These are phyloP conservation scores for Bolborhynchus lineola DNA, from an alignment of 2,113 vertebrate species.

Conservation along the genomic window DNA sequence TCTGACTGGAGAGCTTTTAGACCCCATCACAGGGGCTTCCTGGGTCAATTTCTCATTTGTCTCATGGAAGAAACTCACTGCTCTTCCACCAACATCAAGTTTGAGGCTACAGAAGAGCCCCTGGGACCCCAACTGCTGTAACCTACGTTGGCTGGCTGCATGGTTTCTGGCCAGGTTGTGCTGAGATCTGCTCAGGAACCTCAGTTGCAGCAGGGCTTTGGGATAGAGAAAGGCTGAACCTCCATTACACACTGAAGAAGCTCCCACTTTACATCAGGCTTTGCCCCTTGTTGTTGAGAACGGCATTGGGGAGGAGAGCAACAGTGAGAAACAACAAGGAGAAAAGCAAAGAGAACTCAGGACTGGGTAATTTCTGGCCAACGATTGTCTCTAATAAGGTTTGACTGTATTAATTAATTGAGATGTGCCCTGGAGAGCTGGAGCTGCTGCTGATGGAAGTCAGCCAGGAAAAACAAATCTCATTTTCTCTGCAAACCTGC, in stretches of 20 bases:
- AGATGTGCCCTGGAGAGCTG: constrained; percentile 55
- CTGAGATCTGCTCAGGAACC: neutral
- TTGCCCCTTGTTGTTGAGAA: neutral
- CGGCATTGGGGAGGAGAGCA: neutral
- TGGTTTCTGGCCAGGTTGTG: neutral
- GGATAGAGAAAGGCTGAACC: neutral
- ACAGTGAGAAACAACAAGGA: neutral
- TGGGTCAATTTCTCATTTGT: neutral
- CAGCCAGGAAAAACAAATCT: constrained; percentile 21
- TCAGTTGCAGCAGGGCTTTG: accelerated
- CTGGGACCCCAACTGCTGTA: neutral
- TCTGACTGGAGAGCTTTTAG: neutral
- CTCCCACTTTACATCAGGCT: neutral
- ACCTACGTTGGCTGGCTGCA: accelerated
- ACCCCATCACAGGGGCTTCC: neutral
- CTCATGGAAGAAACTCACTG: neutral
- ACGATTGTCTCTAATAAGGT: constrained; percentile 49
- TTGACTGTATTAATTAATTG: constrained; percentile 69
- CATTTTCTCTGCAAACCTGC: constrained; percentile 52
- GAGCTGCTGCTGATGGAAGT: constrained; percentile 46
- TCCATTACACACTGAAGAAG: neutral
- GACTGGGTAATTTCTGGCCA: constrained; percentile 25
- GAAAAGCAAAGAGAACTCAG: neutral
- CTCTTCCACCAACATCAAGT: neutral
- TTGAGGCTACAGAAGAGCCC: neutral